Conservation (phyloP, 2,888 invertebrate species). For the Noctua pronuba region DNA sequence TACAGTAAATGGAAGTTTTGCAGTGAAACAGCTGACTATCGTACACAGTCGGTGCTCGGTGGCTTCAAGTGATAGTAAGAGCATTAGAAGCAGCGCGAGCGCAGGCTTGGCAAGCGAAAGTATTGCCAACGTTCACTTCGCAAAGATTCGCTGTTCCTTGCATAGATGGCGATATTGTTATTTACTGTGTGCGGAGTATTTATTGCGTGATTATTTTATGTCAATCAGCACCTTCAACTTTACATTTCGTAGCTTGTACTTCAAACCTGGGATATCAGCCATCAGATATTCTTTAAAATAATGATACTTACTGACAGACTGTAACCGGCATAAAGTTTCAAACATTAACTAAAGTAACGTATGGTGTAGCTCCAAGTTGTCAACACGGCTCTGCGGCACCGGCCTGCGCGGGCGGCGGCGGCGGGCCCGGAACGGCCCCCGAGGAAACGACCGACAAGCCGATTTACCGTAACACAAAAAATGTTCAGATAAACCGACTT, state of each 20-base stretch:
- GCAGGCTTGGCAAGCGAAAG: slow-evolving; percentile 40
- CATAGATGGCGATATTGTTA: slow-evolving; percentile 60
- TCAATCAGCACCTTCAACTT: background rate
- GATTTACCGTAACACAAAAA: slow-evolving; percentile 89
- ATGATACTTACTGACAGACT: slow-evolving; percentile 2
- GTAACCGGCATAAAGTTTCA: slow-evolving; percentile 5
- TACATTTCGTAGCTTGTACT: background rate
- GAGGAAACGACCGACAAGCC: slow-evolving; percentile 74
- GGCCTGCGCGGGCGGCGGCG: slow-evolving; percentile 29
- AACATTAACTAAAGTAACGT: slow-evolving; percentile 36
- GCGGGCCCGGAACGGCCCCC: slow-evolving; percentile 47
- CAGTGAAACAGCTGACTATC: slow-evolving; percentile 20
- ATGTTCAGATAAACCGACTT: slow-evolving; percentile 88
- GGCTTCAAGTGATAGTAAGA: slow-evolving; percentile 6
- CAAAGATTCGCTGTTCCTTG: slow-evolving; percentile 22
- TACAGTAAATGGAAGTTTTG: background rate
- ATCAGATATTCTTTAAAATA: background rate
- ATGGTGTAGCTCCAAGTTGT: slow-evolving; percentile 39
- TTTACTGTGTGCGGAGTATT: background rate
- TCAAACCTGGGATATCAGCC: background rate
- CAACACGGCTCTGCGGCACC: slow-evolving; percentile 40
- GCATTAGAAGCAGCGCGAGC: background rate
- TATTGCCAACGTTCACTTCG: slow-evolving; percentile 38
- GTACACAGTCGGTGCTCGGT: background rate
- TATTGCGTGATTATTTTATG: background rate